Conservation (phyloP, 2,888 invertebrate genomes). For the Belgica antarctica region DNA sequence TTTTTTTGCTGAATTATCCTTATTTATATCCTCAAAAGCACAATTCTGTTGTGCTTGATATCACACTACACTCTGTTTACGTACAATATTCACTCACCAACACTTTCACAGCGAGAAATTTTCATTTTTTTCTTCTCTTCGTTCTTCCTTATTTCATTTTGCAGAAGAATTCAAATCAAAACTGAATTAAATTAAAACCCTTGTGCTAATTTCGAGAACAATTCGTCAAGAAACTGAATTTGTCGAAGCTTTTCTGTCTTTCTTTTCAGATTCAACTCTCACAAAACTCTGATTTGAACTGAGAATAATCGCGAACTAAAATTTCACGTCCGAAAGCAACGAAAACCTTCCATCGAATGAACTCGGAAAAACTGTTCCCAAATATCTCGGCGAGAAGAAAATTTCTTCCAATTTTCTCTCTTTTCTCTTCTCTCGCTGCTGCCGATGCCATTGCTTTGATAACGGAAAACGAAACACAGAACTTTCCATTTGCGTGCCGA, state of each 20-base stretch:
- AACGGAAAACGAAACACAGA: constrained; percentile 6
- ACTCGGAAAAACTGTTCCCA: constrained; percentile 22
- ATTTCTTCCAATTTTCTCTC: neutral
- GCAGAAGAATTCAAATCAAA: too few relatives aligned
- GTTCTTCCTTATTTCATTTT: neutral
- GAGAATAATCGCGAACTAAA: neutral
- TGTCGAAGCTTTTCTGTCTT: neutral
- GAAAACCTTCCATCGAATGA: constrained; percentile 38
- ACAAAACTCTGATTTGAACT: neutral
- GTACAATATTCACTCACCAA: constrained; percentile 2
- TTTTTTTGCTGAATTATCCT: constrained; percentile 1
- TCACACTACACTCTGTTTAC: constrained; percentile 3
- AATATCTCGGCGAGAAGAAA: constrained; percentile 25
- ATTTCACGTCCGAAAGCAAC: constrained; percentile 27
- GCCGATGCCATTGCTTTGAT: neutral
- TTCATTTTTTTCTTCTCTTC: neutral
- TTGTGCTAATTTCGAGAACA: neutral
- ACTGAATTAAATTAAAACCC: neutral
- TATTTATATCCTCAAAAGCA: constrained; percentile 34
- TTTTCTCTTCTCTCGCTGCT: neutral
- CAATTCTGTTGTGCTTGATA: constrained; percentile 18
- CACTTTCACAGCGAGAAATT: neutral
- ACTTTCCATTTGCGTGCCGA: neutral
- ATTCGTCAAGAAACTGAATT: neutral
- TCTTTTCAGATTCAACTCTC: neutral